Evolutionary conservation across 2,888 invertebrate species (phyloP), one percentile per base, ranked within the genome.

Genomic region (Marasmarcha lunaedactyla): DNA sequence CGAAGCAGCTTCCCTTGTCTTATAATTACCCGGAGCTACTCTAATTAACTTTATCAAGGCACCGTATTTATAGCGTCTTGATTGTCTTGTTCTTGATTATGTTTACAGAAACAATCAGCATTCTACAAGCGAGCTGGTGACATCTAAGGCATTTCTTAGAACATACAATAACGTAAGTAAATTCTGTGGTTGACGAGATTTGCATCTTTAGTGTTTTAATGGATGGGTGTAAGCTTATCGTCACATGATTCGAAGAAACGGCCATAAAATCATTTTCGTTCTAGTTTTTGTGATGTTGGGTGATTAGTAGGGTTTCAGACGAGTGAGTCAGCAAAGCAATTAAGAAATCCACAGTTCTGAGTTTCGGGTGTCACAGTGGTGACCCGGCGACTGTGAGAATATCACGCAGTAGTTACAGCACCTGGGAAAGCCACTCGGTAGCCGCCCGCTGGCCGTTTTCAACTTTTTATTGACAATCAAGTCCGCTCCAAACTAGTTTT

Each of bases 401-500:
- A 14, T 34, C 11, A 13, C 12, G 7, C 25, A 25, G 25, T 55
- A 54, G 57, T 64, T 61, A 68, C 60, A 63, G 64, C 63, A 70
- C 62, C 59, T 68, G 71, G 68, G 77, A 78, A 79, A 74, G 71
- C 63, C 63, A 47, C 63, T 65, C 69, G 55, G 73, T 69, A 70
- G 74, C 64, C 60, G 61, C 52, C 54, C 57, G 58, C 59, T 58
- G 64, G 61, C 72, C 74, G 73, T 77, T 77, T 64, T 57, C 56
- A 59, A 57, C 63, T 66, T 66, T 74, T 79, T 79, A 79, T 77
- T 73, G 69, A 65, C 76, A 72, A 74, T 77, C 72, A 74, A 52
- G 64, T 61, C 60, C 59, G 65, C 66, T 63, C 66, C 62, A 73
- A 76, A 78, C 78, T 68, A 71, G 79, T 78, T 77, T 76, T 50